These are phyloP conservation scores for Lepidochitona cinerea DNA, from an alignment of 2,888 invertebrate genomes.

Conservation along the genomic window DNA sequence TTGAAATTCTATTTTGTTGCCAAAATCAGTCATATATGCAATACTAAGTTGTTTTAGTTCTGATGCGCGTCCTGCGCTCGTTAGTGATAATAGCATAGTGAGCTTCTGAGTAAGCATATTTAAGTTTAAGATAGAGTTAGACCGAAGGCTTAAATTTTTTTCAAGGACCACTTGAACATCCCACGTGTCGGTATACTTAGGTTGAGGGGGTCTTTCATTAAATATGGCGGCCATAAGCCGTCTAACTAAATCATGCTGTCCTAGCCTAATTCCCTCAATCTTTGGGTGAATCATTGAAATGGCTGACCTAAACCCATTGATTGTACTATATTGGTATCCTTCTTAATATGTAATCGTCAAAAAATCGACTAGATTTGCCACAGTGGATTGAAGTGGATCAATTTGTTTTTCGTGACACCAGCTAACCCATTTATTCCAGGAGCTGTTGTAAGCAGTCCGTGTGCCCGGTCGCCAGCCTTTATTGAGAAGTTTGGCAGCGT, in stretches of 20 bases:
- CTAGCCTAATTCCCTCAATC: constrained; percentile 4
- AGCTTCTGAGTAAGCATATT: constrained; percentile 1
- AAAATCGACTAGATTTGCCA: constrained; percentile 12
- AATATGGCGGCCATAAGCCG: constrained; percentile 17
- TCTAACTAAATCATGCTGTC: constrained; percentile 5
- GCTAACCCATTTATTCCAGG: constrained; percentile 19
- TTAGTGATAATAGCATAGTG: constrained; percentile 14
- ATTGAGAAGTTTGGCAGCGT: constrained; percentile 14
- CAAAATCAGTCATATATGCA: not conserved
- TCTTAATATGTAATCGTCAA: not conserved
- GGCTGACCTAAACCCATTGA: constrained; percentile 14
- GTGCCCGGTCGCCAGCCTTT: constrained; percentile 8
- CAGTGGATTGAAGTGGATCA: constrained; percentile 19
- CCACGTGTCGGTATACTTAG: constrained; percentile 17
- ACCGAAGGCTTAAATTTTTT: not conserved
- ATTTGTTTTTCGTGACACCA: constrained; percentile 16
- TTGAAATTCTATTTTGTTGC: not conserved
- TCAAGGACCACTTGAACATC: constrained; percentile 12
- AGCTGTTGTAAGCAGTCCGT: constrained; percentile 16
- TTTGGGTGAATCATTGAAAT: constrained; percentile 14
- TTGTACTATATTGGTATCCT: constrained; percentile 2
- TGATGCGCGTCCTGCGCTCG: constrained; percentile 14
- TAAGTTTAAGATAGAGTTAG: not conserved
- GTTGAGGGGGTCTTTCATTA: constrained; percentile 14
- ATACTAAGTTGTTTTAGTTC: constrained; percentile 14